Base-by-base conservation (phyloP, 2,113 vertebrate genomes). In the Nothoprocta pentlandii region DNA sequence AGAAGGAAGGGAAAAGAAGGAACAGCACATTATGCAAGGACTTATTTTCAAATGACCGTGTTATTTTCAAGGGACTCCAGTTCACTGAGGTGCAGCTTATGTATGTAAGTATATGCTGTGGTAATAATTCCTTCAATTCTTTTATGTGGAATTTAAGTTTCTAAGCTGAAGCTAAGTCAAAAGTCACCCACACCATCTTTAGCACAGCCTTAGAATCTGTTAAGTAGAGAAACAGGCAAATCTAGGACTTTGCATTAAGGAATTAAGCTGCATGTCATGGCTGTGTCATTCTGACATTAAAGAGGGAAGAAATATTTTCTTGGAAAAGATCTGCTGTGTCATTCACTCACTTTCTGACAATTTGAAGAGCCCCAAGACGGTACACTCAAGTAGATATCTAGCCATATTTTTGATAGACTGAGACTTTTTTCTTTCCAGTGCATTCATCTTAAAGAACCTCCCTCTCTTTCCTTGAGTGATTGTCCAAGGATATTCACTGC, bases 351-450 rank as follows among this genome's bases (percentile, higher is more conserved):
- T 36, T 71, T 36, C 82, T 53, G 74, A 87, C 47, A 80, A 42
- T 46, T 80, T 77, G 74, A 84, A 80, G 68, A 67, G 74, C 41
- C 34, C 47, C 0, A 0, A 67, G 47, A 36, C 32, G 26, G 63
- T 46, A 46, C 47, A 84, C n/a, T 15, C 47, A 59, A 71, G 53
- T 53, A 74, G 64, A 58, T 80, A 34, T 19, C 59, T 59, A 39
- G 11, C 34, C 0, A 0, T 21, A 4, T 16, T 86, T 89, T 80
- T 77, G 7, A 8, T 34, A 39, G 3, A 6, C 5, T 3, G 22
- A 36, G 75, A 22, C 13, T 23, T 75, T 28, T 69, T 89, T n/a
- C 64, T 84, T 67, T 51, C 26, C 62, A 30, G 39, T 64, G 59
- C n/a, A 34, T 36, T 74, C 28, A 47, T 59, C 51, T 69, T 80